Evolutionary conservation across 2,113 vertebrate genomes (phyloP).

Genomic region (Lamprotornis superbus): DNA sequence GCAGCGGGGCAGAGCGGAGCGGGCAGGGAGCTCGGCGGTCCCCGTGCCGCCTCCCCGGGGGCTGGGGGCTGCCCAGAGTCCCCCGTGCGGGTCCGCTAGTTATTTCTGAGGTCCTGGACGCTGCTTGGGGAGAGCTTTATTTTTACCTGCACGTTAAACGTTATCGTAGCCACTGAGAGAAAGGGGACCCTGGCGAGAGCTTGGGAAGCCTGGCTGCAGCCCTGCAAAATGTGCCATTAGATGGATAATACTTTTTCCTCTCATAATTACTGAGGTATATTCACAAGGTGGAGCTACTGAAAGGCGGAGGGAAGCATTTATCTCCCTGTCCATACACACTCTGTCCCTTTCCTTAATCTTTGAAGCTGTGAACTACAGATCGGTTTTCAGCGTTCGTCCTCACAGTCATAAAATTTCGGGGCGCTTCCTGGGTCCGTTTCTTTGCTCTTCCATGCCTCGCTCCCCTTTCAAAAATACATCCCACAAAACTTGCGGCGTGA

Average conservation of each 20-base stretch:
- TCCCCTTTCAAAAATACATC: not conserved
- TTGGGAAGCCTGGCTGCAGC: not conserved
- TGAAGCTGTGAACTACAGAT: not conserved
- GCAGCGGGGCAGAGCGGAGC: not conserved
- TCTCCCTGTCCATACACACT: not conserved
- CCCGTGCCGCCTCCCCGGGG: not conserved
- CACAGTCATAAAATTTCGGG: not conserved
- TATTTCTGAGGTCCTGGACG: not conserved
- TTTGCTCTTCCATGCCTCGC: not conserved
- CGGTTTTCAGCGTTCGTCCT: not conserved
- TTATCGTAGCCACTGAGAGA: not conserved
- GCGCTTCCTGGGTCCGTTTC: not conserved
- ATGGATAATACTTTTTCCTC: not conserved
- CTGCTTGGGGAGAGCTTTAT: not conserved
- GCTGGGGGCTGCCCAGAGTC: not conserved
- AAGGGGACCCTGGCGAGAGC: not conserved
- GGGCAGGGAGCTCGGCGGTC: not conserved
- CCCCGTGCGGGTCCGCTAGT: not conserved
- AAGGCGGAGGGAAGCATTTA: slow-evolving; percentile 38
- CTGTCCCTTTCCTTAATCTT: not conserved
- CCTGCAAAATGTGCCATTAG: not conserved
- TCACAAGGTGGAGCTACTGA: slow-evolving; percentile 69
- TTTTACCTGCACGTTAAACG: not conserved
- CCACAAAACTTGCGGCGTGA: not conserved
- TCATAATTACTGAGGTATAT: slow-evolving; percentile 64